Conservation (phyloP, 2,113 vertebrate species). For the Ibidorhyncha struthersii region DNA sequence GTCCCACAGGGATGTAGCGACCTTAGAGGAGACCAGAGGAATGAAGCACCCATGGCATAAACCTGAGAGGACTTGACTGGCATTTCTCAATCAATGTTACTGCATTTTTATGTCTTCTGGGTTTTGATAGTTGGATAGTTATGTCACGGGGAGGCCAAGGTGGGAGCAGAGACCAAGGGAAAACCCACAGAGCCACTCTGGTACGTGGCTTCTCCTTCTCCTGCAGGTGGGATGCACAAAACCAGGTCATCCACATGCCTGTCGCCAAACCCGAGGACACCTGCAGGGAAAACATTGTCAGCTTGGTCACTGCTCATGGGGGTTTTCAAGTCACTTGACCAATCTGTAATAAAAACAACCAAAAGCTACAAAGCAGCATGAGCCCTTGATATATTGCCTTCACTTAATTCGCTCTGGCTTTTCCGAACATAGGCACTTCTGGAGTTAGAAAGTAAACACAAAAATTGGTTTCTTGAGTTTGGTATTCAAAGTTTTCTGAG, state of each 20-base stretch:
- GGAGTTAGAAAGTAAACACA: background rate
- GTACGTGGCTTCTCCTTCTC: background rate
- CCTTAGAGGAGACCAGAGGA: background rate
- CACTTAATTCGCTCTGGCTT: background rate
- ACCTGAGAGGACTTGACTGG: background rate
- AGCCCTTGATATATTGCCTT: background rate
- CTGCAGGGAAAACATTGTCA: background rate
- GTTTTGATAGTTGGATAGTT: background rate
- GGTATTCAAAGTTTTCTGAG: background rate
- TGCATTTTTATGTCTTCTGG: background rate
- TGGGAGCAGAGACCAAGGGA: background rate
- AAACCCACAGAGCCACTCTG: background rate
- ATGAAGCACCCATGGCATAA: background rate
- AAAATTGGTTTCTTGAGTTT: background rate
- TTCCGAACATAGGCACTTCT: background rate
- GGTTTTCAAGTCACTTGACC: background rate
- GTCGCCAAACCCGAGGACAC: background rate
- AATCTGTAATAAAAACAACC: background rate
- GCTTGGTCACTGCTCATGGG: background rate
- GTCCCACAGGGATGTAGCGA: fast-evolving
- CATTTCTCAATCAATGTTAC: background rate
- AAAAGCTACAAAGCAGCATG: background rate
- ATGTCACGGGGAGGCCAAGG: background rate
- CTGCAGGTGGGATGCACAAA: background rate
- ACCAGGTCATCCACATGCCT: background rate